phyloP scores from a whole-genome alignment of 2,888 invertebrate genomes.

The Noctua janthina region DNA sequence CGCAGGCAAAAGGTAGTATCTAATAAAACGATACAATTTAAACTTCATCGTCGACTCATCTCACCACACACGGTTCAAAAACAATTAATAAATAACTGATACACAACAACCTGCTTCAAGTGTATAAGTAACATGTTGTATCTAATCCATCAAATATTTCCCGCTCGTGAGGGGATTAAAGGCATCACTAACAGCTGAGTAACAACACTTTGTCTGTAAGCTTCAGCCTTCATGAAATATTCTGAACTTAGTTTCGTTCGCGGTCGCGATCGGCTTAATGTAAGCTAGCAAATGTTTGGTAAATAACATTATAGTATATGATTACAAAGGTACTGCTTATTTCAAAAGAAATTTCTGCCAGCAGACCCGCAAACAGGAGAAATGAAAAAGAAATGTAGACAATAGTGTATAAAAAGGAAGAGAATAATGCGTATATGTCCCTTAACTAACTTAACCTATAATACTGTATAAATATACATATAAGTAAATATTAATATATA shows the following conservation, averaged over 20 bases:
- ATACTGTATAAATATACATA: too few species aligned
- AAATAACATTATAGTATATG: too few species aligned
- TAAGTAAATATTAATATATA: too few species aligned
- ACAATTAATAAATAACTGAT: constrained; percentile 30
- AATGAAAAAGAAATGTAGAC: too few species aligned
- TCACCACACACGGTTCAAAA: background rate
- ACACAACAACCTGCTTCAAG: constrained; percentile 10
- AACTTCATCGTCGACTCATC: background rate
- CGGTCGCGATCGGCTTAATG: constrained; percentile 1
- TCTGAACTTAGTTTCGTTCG: constrained; percentile 37
- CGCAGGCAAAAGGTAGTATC: background rate
- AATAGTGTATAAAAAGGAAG: too few species aligned
- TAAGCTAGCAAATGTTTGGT: constrained; percentile 16
- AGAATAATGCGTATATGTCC: too few species aligned
- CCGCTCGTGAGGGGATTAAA: constrained; percentile 51
- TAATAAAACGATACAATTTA: background rate
- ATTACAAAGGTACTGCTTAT: too few species aligned
- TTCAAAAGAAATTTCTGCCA: too few species aligned
- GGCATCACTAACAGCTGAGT: constrained; percentile 56
- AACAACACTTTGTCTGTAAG: constrained; percentile 29
- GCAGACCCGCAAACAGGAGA: too few species aligned
- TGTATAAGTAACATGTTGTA: constrained; percentile 49
- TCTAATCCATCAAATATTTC: constrained; percentile 58
- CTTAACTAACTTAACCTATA: too few species aligned
- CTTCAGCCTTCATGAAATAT: constrained; percentile 51